Evolutionary conservation across 1,140 invertebrate genomes (phyloP), one percentile per base, ranked within the genome.

Genomic region (Heterodera carotae): DNA sequence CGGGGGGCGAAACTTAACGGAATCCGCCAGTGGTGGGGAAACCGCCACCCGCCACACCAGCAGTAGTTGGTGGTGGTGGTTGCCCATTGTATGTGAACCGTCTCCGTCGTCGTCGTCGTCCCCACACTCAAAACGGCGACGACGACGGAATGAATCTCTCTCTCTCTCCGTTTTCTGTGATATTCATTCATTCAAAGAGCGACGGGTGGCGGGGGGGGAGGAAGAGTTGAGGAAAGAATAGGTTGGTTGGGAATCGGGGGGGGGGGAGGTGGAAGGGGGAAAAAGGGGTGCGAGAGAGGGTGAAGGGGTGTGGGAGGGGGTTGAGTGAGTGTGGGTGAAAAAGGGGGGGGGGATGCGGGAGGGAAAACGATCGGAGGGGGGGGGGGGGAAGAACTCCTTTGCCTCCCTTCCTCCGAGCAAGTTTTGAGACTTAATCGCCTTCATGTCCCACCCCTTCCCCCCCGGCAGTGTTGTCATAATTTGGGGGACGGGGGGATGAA

Each of bases 391-490:
- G 18, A 15, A 53, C 48, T 53, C 48, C 15, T 39, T 39, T 12
- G n/a, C 39, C 39, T 12, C 39, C 48, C 12, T 5, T 18, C 48
- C 12, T 22, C 48, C 48, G 48, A 53, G 48, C 48, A 22, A 53
- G 48, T 53, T 53, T 53, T 53, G 48, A 53, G 48, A 53, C 48
- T 53, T 53, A 53, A 53, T 53, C 48, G 48, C 22, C 48, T 53
- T 53, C 48, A 18, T 53, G 3, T 15, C 12, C 22, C 12, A 53
- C 12, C 22, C 48, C n/a, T n/a, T n/a, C 15, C 12, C 48, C 48
- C 12, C 48, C 48, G 22, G 48, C 22, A 18, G 15, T 53, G 18
- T 53, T 53, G 48, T 53, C 48, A 53, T 53, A 10, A 53, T 53
- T 53, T 2, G 48, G 18, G 6, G 48, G 48, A 22, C 7, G 7